Base-by-base conservation (phyloP, 2,797 vertebrate genomes). In the Gambusia yucatana region DNA sequence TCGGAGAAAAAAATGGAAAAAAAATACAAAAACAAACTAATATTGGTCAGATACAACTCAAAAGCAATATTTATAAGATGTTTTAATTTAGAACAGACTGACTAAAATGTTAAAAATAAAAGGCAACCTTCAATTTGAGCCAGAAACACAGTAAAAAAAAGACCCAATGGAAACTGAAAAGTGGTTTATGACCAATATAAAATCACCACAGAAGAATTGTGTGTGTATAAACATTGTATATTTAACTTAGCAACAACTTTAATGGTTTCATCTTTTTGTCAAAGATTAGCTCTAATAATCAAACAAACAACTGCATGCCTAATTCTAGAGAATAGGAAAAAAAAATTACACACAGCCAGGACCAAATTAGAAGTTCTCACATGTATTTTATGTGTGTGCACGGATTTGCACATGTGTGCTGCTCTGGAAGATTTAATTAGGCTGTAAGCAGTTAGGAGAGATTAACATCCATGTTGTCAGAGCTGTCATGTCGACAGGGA, bases 361-460 rank as follows among this genome's bases (percentile, higher is more conserved):
- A 92, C 89, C 84, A 88, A 91, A 92, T 94, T 88, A 92, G 82
- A 83, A 72, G 52, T 75, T 78, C 50, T 70, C 76, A 79, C 71
- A 78, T 78, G 79, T 14, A 17, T 75, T 69, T 20, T 30, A 28
- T 75, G 73, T 72, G 43, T 48, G 50, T 65, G 39, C 6, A 33
- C 76, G 76, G 63, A 74, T 81, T 28, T 79, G 73, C 73, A 72
- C 76, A 81, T 77, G 86, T 83, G 87, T 87, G 82, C 82, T 88
- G 84, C 89, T 90, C 82, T 92, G 82, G 86, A 91, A 92, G 87
- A 94, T 95, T 93, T 95, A 95, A 95, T 95, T 95, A 95, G 92
- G 83, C 87, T 87, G 82, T 73, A 87, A 94, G 90, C 89, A 93
- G 93, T 94, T 95, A 93, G 92, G 93, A 90, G 87, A 94, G 88